Evolutionary conservation across 2,797 vertebrate species (phyloP).

Genomic region (Manis pentadactyla): DNA sequence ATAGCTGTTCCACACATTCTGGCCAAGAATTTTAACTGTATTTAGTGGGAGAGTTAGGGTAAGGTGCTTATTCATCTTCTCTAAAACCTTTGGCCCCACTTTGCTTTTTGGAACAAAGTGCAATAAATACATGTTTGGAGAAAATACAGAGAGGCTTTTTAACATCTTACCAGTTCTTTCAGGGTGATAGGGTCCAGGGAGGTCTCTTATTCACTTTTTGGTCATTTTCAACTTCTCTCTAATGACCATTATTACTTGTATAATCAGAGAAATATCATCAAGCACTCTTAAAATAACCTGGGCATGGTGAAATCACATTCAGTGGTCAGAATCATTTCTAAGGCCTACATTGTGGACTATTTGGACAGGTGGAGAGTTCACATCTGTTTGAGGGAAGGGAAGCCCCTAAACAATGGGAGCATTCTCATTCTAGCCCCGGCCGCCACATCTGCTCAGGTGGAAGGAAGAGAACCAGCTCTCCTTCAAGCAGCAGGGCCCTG

Average conservation of each 20-base stretch:
- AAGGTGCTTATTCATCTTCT: background rate
- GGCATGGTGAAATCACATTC: background rate
- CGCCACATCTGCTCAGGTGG: background rate
- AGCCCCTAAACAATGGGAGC: background rate
- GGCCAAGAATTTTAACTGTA: background rate
- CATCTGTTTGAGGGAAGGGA: background rate
- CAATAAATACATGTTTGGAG: background rate
- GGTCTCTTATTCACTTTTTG: background rate
- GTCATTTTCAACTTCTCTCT: conserved; percentile 6
- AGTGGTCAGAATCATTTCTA: background rate
- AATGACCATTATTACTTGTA: background rate
- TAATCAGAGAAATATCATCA: background rate
- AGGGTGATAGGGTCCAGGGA: background rate
- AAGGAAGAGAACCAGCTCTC: background rate
- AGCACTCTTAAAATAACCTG: background rate
- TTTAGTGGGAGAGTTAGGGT: background rate
- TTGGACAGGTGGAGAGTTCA: background rate
- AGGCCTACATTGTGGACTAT: background rate
- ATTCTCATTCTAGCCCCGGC: background rate
- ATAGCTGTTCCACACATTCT: background rate
- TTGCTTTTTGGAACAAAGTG: background rate
- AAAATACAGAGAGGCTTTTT: background rate
- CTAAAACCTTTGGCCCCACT: background rate
- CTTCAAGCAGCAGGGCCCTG: background rate
- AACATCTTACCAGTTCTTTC: background rate